phyloP scores from a whole-genome alignment of 1,140 invertebrate species.

The Zaprionus camerounensis region DNA sequence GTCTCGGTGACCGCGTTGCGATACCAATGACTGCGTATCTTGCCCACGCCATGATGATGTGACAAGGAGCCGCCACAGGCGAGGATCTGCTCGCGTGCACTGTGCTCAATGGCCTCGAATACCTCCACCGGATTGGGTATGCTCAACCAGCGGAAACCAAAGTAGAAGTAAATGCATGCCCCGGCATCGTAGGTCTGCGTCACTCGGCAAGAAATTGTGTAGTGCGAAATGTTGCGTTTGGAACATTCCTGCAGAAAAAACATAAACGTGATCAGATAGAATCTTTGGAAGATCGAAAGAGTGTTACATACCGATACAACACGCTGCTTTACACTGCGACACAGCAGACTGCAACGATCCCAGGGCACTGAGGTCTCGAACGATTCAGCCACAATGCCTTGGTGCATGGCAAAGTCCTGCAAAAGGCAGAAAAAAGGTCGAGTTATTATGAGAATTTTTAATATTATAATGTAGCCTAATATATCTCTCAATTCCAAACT shows the following conservation, averaged over 20 bases:
- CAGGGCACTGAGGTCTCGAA: conserved; percentile 99
- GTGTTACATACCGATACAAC: conserved; percentile 85
- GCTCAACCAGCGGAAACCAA: conserved; percentile 94
- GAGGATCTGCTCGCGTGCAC: conserved; percentile 96
- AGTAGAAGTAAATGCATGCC: conserved; percentile 99
- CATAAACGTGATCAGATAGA: not conserved
- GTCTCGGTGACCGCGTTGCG: conserved; percentile 89
- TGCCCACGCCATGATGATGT: conserved; percentile 98
- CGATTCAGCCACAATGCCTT: conserved; percentile 95
- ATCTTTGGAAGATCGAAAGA: not conserved
- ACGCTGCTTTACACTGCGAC: conserved; percentile 94
- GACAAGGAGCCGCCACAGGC: conserved; percentile 96
- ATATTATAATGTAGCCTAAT: too few relatives aligned
- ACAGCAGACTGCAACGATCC: conserved; percentile 94
- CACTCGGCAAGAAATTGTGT: conserved; percentile 92
- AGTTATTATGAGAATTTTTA: not conserved
- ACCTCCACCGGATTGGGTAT: conserved; percentile 89
- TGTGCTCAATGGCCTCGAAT: conserved; percentile 93
- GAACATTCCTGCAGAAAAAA: conserved; percentile 88
- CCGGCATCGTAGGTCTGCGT: conserved; percentile 98
- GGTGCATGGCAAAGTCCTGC: conserved; percentile 96
- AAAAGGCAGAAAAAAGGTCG: conserved; percentile 56
- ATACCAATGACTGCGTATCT: conserved; percentile 95
- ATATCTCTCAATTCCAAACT: too few relatives aligned
- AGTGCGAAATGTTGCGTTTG: conserved; percentile 86